Percentiles rank a stretch among this genome's conserved stretches.
These are phyloP conservation scores for Poecilia wingei DNA, from an alignment of 2,797 vertebrate genomes.

Conservation along the genomic window DNA sequence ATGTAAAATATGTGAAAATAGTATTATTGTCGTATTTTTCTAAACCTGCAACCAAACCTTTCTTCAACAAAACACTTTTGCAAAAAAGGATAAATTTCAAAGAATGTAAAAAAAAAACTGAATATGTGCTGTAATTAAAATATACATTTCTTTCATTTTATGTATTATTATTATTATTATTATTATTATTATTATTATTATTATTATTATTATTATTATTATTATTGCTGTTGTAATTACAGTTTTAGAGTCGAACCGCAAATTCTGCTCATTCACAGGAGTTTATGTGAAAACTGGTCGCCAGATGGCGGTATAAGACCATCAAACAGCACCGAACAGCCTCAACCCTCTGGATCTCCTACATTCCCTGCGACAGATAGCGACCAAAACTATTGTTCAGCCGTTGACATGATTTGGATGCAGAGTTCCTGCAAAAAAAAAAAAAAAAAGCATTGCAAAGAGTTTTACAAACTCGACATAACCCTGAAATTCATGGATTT, in stretches of 20 bases:
- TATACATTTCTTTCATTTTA: neutral
- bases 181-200: neutral
- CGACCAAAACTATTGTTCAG: neutral
- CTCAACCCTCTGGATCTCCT: neutral
- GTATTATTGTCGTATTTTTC: neutral
- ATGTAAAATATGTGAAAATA: neutral
- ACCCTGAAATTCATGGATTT: neutral
- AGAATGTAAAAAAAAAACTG: neutral
- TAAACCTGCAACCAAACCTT: neutral
- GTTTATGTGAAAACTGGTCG: slow-evolving; percentile 21
- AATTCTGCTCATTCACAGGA: too few relatives aligned
- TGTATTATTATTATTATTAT: neutral
- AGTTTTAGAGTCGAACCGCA: neutral
- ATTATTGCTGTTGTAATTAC: neutral
- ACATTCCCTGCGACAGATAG: slow-evolving; percentile 6
- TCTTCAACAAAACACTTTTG: neutral
- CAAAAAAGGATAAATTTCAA: too few relatives aligned
- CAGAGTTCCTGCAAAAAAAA: neutral
- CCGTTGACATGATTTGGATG: neutral
- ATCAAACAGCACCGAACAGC: slow-evolving; percentile 35
- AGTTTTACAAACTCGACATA: neutral
- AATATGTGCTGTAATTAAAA: neutral
- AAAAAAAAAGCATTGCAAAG: too few relatives aligned
- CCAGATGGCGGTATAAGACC: slow-evolving; percentile 71
- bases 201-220: neutral